Conservation (phyloP, 2,888 invertebrate species). For the Scaptomyza cyrtandrae region DNA sequence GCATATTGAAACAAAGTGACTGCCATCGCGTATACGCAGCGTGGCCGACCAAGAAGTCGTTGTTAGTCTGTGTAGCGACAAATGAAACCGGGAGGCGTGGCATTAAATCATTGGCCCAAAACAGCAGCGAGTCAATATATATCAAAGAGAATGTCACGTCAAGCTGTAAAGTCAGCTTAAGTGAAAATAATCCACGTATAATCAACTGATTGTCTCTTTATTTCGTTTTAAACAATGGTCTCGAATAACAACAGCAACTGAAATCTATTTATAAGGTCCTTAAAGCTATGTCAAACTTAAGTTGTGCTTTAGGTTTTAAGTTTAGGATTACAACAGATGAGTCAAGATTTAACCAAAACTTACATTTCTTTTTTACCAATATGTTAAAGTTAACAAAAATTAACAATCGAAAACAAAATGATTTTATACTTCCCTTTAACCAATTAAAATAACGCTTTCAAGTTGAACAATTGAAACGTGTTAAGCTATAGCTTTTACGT, state of each 20-base stretch:
- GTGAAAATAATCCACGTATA: constrained; percentile 43
- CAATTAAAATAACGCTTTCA: not conserved
- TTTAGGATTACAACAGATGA: too few relatives aligned
- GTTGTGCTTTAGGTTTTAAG: not conserved
- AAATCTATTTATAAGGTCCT: not conserved
- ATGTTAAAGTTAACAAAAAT: too few relatives aligned
- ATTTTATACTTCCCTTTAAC: not conserved
- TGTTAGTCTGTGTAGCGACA: constrained; percentile 6
- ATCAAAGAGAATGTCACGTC: constrained; percentile 18
- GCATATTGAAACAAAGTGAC: constrained; percentile 77
- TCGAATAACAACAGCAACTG: not conserved
- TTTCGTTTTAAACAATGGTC: constrained; percentile 19
- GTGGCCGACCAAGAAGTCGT: constrained; percentile 13
- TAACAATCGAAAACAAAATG: too few relatives aligned
- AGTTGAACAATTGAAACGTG: too few relatives aligned
- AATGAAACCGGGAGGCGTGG: constrained; percentile 22
- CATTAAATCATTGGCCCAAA: constrained; percentile 62
- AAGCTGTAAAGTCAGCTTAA: constrained; percentile 29
- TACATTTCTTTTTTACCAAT: too few relatives aligned
- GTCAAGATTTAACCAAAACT: too few relatives aligned
- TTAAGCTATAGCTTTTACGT: too few relatives aligned
- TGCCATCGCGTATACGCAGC: constrained; percentile 68
- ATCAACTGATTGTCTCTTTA: constrained; percentile 43
- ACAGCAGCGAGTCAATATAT: constrained; percentile 52
- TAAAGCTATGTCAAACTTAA: not conserved